These are phyloP conservation scores for Cardinalis cardinalis DNA, from an alignment of 2,113 vertebrate genomes.

Conservation along the genomic window DNA sequence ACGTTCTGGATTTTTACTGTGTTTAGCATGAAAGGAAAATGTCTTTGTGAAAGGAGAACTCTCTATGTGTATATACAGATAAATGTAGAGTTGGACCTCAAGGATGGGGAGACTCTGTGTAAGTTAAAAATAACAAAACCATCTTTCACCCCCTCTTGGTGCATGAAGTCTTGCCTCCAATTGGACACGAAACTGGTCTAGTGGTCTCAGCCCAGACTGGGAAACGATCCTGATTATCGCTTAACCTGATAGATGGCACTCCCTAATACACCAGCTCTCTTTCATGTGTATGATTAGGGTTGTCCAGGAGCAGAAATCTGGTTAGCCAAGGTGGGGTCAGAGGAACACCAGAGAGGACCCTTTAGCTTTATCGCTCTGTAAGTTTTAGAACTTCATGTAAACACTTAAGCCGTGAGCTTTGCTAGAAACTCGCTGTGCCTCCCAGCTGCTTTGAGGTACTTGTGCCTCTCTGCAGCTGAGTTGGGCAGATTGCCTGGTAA, in stretches of 20 bases:
- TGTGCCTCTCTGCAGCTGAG: neutral
- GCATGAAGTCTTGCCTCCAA: constrained; percentile 58
- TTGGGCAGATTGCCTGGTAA: constrained; percentile 21
- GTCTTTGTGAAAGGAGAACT: constrained; percentile 67
- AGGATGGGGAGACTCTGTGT: constrained; percentile 49
- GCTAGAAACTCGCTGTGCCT: neutral
- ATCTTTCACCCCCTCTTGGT: constrained; percentile 50
- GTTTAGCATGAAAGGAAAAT: constrained; percentile 65
- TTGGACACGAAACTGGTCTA: constrained; percentile 38
- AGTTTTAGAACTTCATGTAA: constrained; percentile 42
- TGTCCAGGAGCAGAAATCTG: constrained; percentile 33
- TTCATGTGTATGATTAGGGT: constrained; percentile 24
- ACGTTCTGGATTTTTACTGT: constrained; percentile 69
- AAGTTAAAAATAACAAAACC: constrained; percentile 36
- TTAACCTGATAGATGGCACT: constrained; percentile 28
- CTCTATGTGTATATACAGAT: constrained; percentile 68
- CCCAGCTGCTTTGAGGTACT: neutral
- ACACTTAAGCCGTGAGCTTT: constrained; percentile 46
- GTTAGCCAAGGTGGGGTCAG: constrained; percentile 38
- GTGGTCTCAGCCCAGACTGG: constrained; percentile 44
- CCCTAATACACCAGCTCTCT: constrained; percentile 48
- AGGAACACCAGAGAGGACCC: constrained; percentile 41
- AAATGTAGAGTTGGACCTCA: constrained; percentile 56
- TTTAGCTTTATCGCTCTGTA: constrained; percentile 28
- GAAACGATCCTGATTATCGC: constrained; percentile 22